A percentile compares a stretch with the other conserved stretches of the same genome.
phyloP scores from a whole-genome alignment of 2,797 vertebrate genomes.

The Mus minutoides region DNA sequence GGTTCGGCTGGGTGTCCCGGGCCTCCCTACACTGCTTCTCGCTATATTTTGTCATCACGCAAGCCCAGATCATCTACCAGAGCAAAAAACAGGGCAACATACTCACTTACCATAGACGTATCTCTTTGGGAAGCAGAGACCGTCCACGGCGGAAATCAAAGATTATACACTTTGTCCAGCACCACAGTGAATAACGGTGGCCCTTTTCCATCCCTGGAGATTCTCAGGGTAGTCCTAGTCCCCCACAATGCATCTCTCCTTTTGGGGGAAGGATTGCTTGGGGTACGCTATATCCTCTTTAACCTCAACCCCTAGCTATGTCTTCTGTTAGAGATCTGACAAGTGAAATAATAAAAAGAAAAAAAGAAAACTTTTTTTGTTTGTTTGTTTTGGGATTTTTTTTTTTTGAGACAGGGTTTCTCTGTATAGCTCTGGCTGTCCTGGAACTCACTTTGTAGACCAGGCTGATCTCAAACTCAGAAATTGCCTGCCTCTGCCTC shows the following conservation, averaged over 20 bases:
- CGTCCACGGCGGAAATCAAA: neutral
- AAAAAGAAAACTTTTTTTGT: neutral
- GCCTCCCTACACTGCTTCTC: constrained; percentile 69
- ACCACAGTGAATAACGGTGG: neutral
- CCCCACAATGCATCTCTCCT: too few relatives aligned
- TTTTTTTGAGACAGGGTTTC: too few relatives aligned
- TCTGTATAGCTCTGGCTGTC: too few relatives aligned
- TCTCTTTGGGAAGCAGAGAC: neutral
- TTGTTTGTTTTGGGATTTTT: too few relatives aligned
- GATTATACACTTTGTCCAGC: neutral
- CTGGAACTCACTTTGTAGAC: too few relatives aligned
- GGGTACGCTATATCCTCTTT: neutral
- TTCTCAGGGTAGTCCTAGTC: neutral
- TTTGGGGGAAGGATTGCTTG: neutral
- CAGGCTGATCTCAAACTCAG: too few relatives aligned
- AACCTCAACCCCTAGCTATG: neutral
- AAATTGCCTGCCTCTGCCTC: too few relatives aligned
- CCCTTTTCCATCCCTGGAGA: neutral
- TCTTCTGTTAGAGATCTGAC: neutral
- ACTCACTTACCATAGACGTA: neutral
- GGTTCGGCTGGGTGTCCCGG: constrained; percentile 74
- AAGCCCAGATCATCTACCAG: constrained; percentile 26
- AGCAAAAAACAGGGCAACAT: constrained; percentile 25
- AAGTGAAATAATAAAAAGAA: constrained; percentile 58
- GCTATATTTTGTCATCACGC: constrained; percentile 64